A percentile compares a stretch with the other conserved stretches of the same genome.
Evolutionary conservation across 2,113 vertebrate genomes (phyloP).

Genomic region (Sporophila hypoxantha): DNA sequence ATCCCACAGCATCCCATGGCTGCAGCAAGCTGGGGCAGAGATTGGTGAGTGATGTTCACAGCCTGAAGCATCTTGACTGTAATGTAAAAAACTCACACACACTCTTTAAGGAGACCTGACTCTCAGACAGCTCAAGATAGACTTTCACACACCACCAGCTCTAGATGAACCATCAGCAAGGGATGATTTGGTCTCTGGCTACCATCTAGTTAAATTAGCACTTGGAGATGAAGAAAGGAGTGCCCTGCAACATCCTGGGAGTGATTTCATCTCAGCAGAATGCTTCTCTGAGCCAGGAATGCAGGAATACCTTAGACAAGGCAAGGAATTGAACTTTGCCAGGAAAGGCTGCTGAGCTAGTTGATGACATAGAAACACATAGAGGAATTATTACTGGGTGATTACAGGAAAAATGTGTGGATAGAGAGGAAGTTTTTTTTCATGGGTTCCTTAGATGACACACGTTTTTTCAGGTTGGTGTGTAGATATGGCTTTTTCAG

Average conservation of each 20-base stretch:
- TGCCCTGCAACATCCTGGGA: not conserved
- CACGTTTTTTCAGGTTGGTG: not conserved
- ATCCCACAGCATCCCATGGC: not conserved
- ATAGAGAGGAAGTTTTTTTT: not conserved
- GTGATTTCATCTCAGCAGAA: conserved; percentile 36
- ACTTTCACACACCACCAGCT: not conserved
- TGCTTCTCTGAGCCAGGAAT: not conserved
- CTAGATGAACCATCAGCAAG: not conserved
- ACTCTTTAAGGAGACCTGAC: not conserved
- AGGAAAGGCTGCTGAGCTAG: not conserved
- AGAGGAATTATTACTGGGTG: not conserved
- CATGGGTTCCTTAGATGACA: not conserved
- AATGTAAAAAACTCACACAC: not conserved
- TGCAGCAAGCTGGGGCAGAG: not conserved
- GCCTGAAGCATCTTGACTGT: not conserved
- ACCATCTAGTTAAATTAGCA: conserved; percentile 1
- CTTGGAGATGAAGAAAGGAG: not conserved
- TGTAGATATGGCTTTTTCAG: not conserved
- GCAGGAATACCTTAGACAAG: not conserved
- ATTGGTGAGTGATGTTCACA: not conserved
- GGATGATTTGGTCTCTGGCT: not conserved
- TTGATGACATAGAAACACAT: not conserved
- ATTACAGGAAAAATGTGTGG: not conserved
- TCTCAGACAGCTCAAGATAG: not conserved
- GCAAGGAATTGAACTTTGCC: not conserved